These are phyloP conservation scores for Paraescarpia echinospica DNA, from an alignment of 1,140 invertebrate species.

Conservation along the genomic window DNA sequence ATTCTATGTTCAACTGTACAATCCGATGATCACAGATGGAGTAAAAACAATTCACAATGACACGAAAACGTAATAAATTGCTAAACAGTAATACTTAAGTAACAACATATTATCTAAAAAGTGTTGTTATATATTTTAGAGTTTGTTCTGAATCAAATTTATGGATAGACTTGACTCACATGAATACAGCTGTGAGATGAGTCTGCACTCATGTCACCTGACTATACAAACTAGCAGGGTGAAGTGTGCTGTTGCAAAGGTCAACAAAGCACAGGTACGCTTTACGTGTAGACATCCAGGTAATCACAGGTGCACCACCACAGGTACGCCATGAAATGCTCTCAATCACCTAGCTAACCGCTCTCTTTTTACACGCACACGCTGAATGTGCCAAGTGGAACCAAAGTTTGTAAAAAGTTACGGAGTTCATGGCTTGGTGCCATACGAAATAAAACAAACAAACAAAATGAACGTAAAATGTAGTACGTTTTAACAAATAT, in stretches of 20 bases:
- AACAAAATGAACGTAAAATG: neutral
- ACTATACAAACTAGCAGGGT: neutral
- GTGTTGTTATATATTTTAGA: neutral
- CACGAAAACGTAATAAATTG: neutral
- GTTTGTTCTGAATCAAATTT: neutral
- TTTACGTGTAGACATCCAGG: neutral
- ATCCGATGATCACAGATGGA: neutral
- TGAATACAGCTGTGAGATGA: neutral
- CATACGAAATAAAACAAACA: neutral
- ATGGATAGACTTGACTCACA: neutral
- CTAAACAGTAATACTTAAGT: neutral
- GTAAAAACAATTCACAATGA: neutral
- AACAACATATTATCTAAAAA: neutral
- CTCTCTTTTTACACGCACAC: neutral
- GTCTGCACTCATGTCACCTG: neutral
- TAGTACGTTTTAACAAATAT: neutral
- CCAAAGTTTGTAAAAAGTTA: neutral
- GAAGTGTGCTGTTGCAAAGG: neutral
- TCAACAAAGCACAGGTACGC: neutral
- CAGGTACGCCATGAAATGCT: neutral
- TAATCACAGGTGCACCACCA: neutral
- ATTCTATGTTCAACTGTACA: neutral
- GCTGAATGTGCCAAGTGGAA: neutral
- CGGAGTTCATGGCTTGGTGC: neutral
- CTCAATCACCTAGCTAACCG: neutral